These are phyloP conservation scores for Liodrosophila aerea DNA, from an alignment of 2,888 invertebrate genomes.

Conservation along the genomic window DNA sequence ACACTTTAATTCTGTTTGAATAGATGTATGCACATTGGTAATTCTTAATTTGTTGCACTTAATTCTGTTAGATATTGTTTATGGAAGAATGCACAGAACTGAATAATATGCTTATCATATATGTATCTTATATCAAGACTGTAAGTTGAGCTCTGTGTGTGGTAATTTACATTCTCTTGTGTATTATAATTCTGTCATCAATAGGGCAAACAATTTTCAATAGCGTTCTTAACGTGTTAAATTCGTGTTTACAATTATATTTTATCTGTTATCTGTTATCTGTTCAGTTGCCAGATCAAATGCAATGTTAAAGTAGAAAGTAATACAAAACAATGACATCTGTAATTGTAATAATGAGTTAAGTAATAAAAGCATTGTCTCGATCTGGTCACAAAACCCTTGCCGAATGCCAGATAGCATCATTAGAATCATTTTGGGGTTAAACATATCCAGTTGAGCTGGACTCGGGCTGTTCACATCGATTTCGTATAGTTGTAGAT, in stretches of 20 bases:
- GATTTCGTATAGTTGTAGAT: constrained; percentile 30
- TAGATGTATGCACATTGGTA: constrained; percentile 1
- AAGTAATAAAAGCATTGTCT: too few relatives aligned
- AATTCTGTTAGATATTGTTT: constrained; percentile 3
- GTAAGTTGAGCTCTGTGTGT: constrained; percentile 11
- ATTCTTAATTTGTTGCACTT: constrained; percentile 2
- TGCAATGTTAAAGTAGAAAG: background rate
- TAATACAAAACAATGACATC: constrained; percentile 34
- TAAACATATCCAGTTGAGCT: constrained; percentile 24
- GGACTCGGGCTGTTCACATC: constrained; percentile 10
- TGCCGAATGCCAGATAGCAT: constrained; percentile 30
- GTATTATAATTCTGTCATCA: background rate
- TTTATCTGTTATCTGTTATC: constrained; percentile 10
- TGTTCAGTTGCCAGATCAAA: constrained; percentile 22
- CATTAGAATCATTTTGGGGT: constrained; percentile 32
- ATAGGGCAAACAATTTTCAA: constrained; percentile 44
- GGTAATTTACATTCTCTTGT: constrained; percentile 28
- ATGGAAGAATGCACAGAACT: constrained; percentile 29
- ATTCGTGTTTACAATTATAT: constrained; percentile 60
- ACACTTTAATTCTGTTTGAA: constrained; percentile 2
- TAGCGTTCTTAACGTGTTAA: constrained; percentile 67
- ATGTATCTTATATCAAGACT: background rate
- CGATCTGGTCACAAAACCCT: constrained; percentile 22
- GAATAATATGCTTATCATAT: constrained; percentile 12
- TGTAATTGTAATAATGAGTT: constrained; percentile 11